phyloP scores from a whole-genome alignment of 2,113 vertebrate species.

The Channa maculata region DNA sequence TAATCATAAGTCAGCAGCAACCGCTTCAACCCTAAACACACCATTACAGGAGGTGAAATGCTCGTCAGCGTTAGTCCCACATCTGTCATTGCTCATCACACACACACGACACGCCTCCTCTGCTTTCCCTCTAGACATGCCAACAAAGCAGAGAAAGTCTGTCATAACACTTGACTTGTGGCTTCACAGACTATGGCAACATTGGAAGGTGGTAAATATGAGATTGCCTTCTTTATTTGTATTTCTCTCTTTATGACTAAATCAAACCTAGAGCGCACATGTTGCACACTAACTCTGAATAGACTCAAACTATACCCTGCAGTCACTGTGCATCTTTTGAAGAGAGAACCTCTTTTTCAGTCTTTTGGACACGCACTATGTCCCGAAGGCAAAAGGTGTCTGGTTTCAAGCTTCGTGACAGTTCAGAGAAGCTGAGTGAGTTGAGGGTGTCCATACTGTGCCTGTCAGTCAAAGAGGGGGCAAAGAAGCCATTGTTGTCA shows the following conservation, averaged over 20 bases:
- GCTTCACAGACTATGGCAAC: conserved; percentile 67
- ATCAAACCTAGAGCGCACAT: conserved; percentile 43
- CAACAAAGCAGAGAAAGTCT: conserved; percentile 66
- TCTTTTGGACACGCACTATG: conserved; percentile 10
- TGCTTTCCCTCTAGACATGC: conserved; percentile 58
- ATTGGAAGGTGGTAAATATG: conserved; percentile 74
- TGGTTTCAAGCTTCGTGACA: conserved; percentile 41
- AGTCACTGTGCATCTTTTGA: conserved; percentile 24
- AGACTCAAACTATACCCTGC: conserved; percentile 35
- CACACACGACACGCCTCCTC: conserved; percentile 64
- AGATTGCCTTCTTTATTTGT: conserved; percentile 73
- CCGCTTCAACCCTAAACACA: conserved; percentile 52
- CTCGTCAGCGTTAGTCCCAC: conserved; percentile 68
- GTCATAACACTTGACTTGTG: conserved; percentile 78
- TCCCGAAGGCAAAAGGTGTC: conserved; percentile 56
- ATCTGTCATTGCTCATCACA: conserved; percentile 75
- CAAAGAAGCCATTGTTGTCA: conserved; percentile 85
- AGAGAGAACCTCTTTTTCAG: conserved; percentile 37
- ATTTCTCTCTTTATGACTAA: conserved; percentile 65
- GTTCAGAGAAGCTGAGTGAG: conserved; percentile 38
- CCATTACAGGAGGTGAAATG: conserved; percentile 52
- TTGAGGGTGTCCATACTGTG: conserved; percentile 46
- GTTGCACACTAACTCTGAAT: conserved; percentile 13
- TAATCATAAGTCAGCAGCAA: conserved; percentile 64
- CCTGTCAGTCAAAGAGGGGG: conserved; percentile 86